Evolutionary conservation across 2,113 vertebrate genomes (phyloP).

Genomic region (Tinamus guttatus): DNA sequence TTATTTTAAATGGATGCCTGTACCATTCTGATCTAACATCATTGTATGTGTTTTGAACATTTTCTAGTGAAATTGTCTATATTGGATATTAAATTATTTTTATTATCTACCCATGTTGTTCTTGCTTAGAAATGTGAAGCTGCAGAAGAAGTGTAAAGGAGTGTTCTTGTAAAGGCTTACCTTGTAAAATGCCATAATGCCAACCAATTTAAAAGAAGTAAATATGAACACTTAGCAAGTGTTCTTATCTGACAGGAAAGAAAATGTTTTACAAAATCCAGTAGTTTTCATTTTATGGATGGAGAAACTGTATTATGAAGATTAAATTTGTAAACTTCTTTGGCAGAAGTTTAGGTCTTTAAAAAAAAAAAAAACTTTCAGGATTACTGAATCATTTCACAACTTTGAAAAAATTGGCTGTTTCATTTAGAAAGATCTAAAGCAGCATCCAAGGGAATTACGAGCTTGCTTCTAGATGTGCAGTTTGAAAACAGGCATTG

Average conservation of each 20-base stretch:
- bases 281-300: neutral
- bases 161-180: neutral
- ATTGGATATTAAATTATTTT: neutral
- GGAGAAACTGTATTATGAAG: neutral
- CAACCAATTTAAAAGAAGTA: neutral
- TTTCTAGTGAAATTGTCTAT: neutral
- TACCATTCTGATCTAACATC: neutral
- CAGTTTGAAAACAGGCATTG: neutral
- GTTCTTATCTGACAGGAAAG: neutral
- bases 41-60: neutral
- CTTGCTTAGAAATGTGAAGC: neutral
- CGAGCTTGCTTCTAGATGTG: neutral
- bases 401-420: neutral
- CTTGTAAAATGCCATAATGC: neutral
- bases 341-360: neutral
- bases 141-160: neutral
- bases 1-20: neutral
- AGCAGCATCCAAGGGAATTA: neutral
- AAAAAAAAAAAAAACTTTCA: no score
- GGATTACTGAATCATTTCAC: neutral
- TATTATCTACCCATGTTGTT: neutral
- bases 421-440: neutral
- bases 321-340: neutral
- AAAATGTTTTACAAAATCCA: neutral
- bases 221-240: neutral